Base-by-base conservation (phyloP, 2,113 vertebrate genomes). In the Cyprinodon tularosa region DNA sequence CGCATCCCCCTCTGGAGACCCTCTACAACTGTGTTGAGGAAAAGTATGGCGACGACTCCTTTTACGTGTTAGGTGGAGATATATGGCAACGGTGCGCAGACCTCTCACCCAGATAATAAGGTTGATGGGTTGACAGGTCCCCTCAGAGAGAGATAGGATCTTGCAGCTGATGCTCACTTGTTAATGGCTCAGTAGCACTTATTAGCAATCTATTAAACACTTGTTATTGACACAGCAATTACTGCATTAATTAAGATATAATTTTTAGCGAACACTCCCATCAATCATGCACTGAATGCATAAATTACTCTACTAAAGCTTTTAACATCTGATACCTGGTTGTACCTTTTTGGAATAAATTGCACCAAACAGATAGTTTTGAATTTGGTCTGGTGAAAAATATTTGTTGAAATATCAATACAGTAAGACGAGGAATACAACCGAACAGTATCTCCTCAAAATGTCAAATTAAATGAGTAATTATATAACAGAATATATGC, bases 161-260 rank as follows among this genome's bases (percentile, higher is more conserved):
- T 62, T 71, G 38, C 81, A 77, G 75, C 68, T 71, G 42, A 81
- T 89, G 90, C 88, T 91, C 90, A 89, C 89, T 91, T 92, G 92
- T 91, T 88, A 90, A 81, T 74, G 77, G 81, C 83, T 87, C 83
- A 82, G 82, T 86, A 62, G 63, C 85, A 84, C 87, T 91, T 86
- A 89, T 86, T 86, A 90, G 76, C 80, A 76, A 87, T 92, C 85
- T 88, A 88, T 92, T 88, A 92, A 84, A 86, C 86, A 84, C 88
- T 88, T 89, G 89, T 86, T 88, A 89, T 87, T 84, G 88, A 88
- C 89, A 81, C 81, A 81, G 78, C 83, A 85, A 78, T 90, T 88
- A 91, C 74, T 60, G n/a, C 75, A 20, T 83, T 71, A 53, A 76
- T 86, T 73, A 81, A 71, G 78, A 80, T 62, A 40, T 73, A 75